phyloP scores from a whole-genome alignment of 1,140 invertebrate genomes.

The Periplaneta americana region DNA sequence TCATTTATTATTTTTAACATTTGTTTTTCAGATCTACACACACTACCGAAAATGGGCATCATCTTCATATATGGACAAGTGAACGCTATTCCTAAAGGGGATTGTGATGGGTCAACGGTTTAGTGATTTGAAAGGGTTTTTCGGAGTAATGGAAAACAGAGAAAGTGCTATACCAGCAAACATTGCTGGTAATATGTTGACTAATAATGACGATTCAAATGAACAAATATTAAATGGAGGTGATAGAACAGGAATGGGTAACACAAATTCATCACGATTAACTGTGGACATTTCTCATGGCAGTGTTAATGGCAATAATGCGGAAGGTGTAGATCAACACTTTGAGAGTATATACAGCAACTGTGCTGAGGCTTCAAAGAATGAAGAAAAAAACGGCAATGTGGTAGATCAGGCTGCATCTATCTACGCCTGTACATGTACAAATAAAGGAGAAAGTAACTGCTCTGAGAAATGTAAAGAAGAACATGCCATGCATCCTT shows the following conservation, averaged over 20 bases:
- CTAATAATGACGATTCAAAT: constrained; percentile 12
- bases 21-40: not conserved
- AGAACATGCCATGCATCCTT: not conserved
- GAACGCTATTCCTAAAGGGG: not conserved
- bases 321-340: constrained; percentile 21
- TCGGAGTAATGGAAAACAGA: constrained; percentile 27
- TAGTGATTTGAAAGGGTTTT: constrained; percentile 26
- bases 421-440: not conserved
- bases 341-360: constrained; percentile 28
- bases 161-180: constrained; percentile 2
- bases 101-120: constrained; percentile 28
- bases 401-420: constrained; percentile 2
- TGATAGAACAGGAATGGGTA: constrained; percentile 2
- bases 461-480: not conserved
- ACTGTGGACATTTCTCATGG: not conserved
- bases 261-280: constrained; percentile 8
- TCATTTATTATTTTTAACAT: not conserved
- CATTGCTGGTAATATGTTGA: constrained; percentile 18
- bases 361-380: constrained; percentile 15
- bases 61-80: not conserved
- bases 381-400: constrained; percentile 20
- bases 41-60: not conserved
- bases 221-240: constrained; percentile 1
- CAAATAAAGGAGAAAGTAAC: not conserved
- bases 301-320: constrained; percentile 17